Evolutionary conservation across 2,113 vertebrate species (phyloP).

Genomic region (Cyphotilapia sp.): DNA sequence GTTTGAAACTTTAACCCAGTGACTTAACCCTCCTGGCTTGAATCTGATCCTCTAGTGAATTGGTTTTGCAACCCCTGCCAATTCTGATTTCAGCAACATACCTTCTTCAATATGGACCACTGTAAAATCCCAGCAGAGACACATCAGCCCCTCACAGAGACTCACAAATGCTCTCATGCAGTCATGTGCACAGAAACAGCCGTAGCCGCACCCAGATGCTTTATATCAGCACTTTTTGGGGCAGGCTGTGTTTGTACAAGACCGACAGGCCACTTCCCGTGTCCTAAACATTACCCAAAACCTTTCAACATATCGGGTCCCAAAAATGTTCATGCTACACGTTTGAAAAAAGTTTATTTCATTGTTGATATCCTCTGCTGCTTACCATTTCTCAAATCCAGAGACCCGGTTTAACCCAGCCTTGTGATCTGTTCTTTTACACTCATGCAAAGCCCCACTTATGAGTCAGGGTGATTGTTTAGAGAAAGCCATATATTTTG

Average conservation of each 20-base stretch:
- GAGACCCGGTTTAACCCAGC: neutral
- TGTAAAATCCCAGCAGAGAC: neutral
- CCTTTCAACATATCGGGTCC: neutral
- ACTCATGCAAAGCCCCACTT: neutral
- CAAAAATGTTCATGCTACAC: neutral
- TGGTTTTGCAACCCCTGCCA: conserved; percentile 23
- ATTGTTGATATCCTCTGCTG: neutral
- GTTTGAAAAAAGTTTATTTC: neutral
- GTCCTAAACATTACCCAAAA: conserved; percentile 38
- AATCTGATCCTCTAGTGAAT: conserved; percentile 49
- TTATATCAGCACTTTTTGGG: conserved; percentile 57
- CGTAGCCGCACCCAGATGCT: conserved; percentile 56
- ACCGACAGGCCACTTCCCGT: conserved; percentile 64
- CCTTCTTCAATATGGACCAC: neutral
- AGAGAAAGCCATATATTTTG: neutral
- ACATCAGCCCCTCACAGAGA: neutral
- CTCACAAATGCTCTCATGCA: neutral
- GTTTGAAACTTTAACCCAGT: conserved; percentile 64
- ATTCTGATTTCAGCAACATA: conserved; percentile 40
- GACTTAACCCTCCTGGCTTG: conserved; percentile 54
- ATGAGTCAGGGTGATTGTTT: conserved; percentile 9
- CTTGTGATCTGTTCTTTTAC: neutral
- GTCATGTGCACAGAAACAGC: conserved; percentile 25
- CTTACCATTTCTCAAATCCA: neutral
- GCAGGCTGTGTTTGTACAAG: conserved; percentile 55